phyloP scores from a whole-genome alignment of 2,113 vertebrate genomes.

The Apodemus sylvaticus region DNA sequence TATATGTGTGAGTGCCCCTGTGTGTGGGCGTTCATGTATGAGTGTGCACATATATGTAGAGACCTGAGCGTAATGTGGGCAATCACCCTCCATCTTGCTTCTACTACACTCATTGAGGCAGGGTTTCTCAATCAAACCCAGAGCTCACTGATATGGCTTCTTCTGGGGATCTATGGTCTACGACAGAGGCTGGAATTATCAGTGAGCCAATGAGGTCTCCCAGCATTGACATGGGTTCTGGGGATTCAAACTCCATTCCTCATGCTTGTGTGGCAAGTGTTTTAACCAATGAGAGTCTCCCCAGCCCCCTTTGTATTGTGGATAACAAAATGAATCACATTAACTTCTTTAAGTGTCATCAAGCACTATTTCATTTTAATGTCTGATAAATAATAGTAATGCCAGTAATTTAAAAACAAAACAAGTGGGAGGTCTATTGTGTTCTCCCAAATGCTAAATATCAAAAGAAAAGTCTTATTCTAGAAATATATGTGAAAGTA shows the following conservation, averaged over 20 bases:
- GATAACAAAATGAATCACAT: not conserved
- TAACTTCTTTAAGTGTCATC: not conserved
- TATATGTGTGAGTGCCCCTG: not conserved
- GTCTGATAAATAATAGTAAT: constrained; percentile 12
- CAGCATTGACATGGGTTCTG: not conserved
- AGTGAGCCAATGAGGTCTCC: not conserved
- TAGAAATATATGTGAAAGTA: not conserved
- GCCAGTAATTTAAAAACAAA: not conserved
- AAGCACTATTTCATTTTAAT: not conserved
- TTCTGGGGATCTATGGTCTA: not conserved
- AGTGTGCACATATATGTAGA: not conserved
- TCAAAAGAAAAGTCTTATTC: not conserved
- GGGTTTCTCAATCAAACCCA: not conserved
- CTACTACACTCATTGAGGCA: not conserved
- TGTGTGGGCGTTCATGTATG: not conserved
- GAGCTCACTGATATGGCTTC: not conserved
- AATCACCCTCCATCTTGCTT: not conserved
- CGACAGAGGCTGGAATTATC: not conserved
- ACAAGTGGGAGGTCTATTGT: not conserved
- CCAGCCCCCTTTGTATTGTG: not conserved
- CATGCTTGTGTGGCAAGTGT: too few relatives aligned
- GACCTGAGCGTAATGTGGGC: not conserved
- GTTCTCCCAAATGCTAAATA: not conserved
- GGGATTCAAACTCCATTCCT: not conserved
- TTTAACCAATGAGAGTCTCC: not conserved